Evolutionary conservation across 2,797 vertebrate species (phyloP).

Genomic region (Anniella stebbinsi): DNA sequence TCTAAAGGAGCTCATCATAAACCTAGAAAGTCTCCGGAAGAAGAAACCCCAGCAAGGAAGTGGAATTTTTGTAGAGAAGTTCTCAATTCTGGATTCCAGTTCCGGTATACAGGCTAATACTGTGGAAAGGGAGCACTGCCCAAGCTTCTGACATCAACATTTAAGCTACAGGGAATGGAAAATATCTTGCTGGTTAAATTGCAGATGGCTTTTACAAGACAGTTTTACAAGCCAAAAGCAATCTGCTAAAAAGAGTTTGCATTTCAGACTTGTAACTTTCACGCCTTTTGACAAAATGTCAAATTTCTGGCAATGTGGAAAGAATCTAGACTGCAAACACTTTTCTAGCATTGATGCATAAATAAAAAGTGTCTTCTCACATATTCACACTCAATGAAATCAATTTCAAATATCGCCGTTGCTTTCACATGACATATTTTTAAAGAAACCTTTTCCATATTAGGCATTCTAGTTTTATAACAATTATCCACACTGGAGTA

Average conservation of each 20-base stretch:
- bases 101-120: not conserved
- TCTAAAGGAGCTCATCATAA: too few species aligned
- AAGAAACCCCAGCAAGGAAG: too few species aligned
- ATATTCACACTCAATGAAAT: conserved; percentile 20
- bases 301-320: conserved; percentile 21
- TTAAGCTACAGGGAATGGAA: not conserved
- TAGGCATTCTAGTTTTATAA: conserved; percentile 16
- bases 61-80: too few species aligned
- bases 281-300: conserved; percentile 26
- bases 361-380: conserved; percentile 13
- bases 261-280: conserved; percentile 31
- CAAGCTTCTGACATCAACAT: not conserved
- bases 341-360: conserved; percentile 7
- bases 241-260: conserved; percentile 41
- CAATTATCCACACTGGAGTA: not conserved
- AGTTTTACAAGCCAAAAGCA: conserved; percentile 20
- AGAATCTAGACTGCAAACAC: conserved; percentile 19
- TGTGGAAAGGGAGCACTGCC: not conserved
- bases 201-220: conserved; percentile 4
- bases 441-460: conserved; percentile 1
- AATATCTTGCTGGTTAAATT: conserved; percentile 3
- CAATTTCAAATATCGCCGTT: not conserved
- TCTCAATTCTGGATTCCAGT: not conserved
- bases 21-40: too few species aligned
- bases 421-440: conserved; percentile 25